Evolutionary conservation across 2,797 vertebrate species (phyloP).

Genomic region (Betta splendens): DNA sequence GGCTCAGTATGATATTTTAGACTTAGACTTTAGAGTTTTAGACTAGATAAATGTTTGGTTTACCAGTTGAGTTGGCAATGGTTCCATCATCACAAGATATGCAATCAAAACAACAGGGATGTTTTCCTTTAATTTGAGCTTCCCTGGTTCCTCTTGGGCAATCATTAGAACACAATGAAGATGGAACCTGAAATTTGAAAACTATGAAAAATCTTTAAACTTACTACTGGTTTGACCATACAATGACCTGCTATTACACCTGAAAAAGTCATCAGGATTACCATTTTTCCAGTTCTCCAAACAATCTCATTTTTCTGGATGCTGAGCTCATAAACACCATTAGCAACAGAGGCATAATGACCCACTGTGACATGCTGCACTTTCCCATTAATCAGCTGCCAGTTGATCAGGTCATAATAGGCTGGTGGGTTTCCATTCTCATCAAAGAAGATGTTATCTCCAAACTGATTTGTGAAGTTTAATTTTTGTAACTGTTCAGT

Average conservation of each 20-base stretch:
- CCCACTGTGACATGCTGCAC: conserved; percentile 81
- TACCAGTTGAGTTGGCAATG: too few relatives aligned
- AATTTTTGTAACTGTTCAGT: conserved; percentile 65
- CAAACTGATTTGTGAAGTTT: conserved; percentile 72
- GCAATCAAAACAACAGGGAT: conserved; percentile 80
- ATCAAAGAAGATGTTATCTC: conserved; percentile 77
- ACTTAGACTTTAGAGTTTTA: too few relatives aligned
- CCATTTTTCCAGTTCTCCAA: conserved; percentile 75
- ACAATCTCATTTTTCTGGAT: conserved; percentile 70
- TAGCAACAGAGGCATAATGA: conserved; percentile 59
- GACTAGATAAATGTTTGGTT: too few relatives aligned
- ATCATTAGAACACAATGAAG: too few relatives aligned
- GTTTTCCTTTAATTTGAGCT: conserved; percentile 74
- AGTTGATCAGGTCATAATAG: conserved; percentile 82
- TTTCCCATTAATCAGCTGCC: conserved; percentile 75
- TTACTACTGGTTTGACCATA: too few relatives aligned
- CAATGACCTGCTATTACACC: too few relatives aligned
- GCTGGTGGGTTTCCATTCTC: conserved; percentile 77
- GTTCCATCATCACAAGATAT: conserved; percentile 78
- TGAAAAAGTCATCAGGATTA: too few relatives aligned
- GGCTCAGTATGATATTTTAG: too few relatives aligned
- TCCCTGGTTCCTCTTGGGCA: conserved; percentile 74
- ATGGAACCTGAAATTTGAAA: conserved; percentile 61
- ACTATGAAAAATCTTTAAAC: too few relatives aligned
- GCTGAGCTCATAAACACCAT: conserved; percentile 62